Evolutionary conservation across 2,888 invertebrate genomes (phyloP).

Genomic region (Thalpophila matura): DNA sequence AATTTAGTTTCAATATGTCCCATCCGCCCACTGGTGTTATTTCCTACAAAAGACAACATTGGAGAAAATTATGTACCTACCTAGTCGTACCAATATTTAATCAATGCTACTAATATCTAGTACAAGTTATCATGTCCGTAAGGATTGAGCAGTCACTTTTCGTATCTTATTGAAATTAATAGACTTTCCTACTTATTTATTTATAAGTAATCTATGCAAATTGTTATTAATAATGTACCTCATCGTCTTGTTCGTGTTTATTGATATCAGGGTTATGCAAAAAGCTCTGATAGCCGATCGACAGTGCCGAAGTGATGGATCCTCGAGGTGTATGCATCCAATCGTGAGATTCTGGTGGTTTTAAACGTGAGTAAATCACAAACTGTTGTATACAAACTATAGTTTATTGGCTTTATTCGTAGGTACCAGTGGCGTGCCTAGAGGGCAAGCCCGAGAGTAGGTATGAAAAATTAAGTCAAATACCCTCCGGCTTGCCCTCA

Average conservation of each 20-base stretch:
- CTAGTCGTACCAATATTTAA: too few species aligned
- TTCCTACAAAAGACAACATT: conserved; percentile 65
- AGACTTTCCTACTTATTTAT: too few species aligned
- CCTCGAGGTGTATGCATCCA: conserved; percentile 85
- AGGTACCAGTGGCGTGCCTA: too few species aligned
- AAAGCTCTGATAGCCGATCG: conserved; percentile 80
- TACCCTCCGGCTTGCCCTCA: neutral
- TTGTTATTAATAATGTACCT: conserved; percentile 69
- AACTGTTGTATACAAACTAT: too few species aligned
- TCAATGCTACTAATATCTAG: too few species aligned
- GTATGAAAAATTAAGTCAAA: neutral
- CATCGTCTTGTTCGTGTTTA: conserved; percentile 78
- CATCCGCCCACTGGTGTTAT: conserved; percentile 79
- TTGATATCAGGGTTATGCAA: conserved; percentile 76
- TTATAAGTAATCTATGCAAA: too few species aligned
- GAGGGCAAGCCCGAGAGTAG: too few species aligned
- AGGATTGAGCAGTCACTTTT: too few species aligned
- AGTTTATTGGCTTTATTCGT: too few species aligned
- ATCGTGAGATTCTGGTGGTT: conserved; percentile 83
- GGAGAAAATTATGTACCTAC: neutral
- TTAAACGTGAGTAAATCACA: too few species aligned
- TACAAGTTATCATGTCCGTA: too few species aligned
- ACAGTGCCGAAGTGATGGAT: conserved; percentile 83
- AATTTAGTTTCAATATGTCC: conserved; percentile 91
- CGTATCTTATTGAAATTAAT: too few species aligned